Evolutionary conservation across 2,113 vertebrate genomes (phyloP).

Genomic region (Grammomys dolichurus): DNA sequence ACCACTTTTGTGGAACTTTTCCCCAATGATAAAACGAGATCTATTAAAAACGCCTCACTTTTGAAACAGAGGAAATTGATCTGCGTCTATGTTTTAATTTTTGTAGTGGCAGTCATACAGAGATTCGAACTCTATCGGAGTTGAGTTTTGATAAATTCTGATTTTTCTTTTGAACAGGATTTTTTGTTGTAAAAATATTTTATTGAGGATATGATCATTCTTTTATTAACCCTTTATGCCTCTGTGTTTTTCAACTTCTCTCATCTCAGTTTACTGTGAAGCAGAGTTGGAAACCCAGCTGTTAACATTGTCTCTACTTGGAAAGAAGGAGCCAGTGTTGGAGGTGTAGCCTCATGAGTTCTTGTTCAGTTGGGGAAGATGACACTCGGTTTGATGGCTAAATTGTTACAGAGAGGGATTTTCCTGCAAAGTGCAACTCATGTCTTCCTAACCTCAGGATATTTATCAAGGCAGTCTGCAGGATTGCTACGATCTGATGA

Average conservation of each 20-base stretch:
- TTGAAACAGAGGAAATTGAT: constrained; percentile 48
- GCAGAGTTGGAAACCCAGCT: constrained; percentile 63
- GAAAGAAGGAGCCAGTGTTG: background rate
- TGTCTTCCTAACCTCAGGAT: constrained; percentile 72
- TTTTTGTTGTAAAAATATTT: constrained; percentile 58
- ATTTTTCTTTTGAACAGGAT: constrained; percentile 55
- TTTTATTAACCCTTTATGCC: constrained; percentile 72
- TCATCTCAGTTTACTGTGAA: constrained; percentile 61
- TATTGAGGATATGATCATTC: constrained; percentile 47
- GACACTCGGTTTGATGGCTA: constrained; percentile 71
- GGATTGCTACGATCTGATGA: constrained; percentile 16
- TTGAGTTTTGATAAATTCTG: constrained; percentile 58
- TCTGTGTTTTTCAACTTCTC: constrained; percentile 61
- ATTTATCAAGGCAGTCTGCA: constrained; percentile 43
- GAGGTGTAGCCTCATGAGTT: constrained; percentile 70
- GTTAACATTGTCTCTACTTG: constrained; percentile 57
- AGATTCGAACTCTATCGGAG: constrained; percentile 44
- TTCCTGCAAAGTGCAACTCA: constrained; percentile 52
- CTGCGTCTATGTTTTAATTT: constrained; percentile 11
- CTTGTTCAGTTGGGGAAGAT: constrained; percentile 71
- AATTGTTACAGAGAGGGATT: constrained; percentile 46
- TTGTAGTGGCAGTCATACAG: background rate
- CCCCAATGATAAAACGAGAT: background rate
- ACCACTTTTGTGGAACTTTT: constrained; percentile 6
- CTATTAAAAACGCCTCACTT: background rate